Conservation (phyloP, 2,797 vertebrate species). For the Petrocephalus sullivani region DNA sequence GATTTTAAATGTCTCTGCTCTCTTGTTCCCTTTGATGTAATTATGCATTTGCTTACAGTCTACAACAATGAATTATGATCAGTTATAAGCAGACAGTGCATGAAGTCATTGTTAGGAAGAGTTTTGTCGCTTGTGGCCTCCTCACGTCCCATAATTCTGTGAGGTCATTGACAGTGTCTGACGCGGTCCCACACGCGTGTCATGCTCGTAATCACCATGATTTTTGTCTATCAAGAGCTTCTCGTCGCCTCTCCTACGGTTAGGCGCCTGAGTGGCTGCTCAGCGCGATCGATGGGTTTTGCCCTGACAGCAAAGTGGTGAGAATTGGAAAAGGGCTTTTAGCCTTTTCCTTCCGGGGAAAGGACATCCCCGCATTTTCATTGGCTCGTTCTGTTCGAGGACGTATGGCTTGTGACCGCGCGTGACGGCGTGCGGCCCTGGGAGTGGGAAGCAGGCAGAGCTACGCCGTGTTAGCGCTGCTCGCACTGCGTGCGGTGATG, state of each 20-base stretch:
- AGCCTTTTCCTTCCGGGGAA: neutral
- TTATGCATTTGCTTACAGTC: neutral
- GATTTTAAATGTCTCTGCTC: neutral
- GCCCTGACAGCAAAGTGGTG: neutral
- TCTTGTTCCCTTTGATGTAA: neutral
- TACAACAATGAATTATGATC: neutral
- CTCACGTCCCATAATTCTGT: neutral
- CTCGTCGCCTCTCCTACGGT: neutral
- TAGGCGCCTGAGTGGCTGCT: neutral
- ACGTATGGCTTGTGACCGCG: neutral
- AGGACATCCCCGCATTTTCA: neutral
- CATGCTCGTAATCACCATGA: neutral
- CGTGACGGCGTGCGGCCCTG: neutral
- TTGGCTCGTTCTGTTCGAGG: neutral
- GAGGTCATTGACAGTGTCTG: neutral
- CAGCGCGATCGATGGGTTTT: neutral
- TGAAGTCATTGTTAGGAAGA: neutral
- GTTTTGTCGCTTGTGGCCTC: neutral
- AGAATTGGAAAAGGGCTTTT: neutral
- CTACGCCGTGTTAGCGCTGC: slow-evolving; percentile 23
- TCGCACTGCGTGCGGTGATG: slow-evolving; percentile 44
- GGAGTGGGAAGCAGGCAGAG: neutral
- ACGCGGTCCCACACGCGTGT: neutral
- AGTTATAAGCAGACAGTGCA: neutral
- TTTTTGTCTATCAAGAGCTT: neutral